A percentile compares a stretch with the other conserved stretches of the same genome.
phyloP scores from a whole-genome alignment of 2,888 invertebrate genomes.

The Alentia gelatinosa region DNA sequence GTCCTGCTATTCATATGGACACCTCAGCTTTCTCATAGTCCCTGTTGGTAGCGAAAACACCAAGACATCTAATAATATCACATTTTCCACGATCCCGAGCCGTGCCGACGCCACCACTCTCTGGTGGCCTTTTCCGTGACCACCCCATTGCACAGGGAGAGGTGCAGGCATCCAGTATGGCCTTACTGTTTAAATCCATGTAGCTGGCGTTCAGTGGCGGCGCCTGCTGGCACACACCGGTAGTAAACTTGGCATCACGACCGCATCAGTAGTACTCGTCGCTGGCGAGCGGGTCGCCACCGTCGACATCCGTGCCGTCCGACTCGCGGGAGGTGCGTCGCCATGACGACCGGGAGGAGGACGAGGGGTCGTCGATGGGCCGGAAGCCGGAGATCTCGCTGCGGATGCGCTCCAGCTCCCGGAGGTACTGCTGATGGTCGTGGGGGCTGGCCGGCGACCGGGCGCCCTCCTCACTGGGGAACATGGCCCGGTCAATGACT shows the following conservation, averaged over 20 bases:
- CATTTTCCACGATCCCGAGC: not conserved
- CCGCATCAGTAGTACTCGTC: slow-evolving; percentile 41
- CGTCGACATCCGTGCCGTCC: not conserved
- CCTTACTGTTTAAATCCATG: not conserved
- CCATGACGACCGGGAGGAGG: slow-evolving; percentile 15
- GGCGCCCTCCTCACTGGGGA: slow-evolving; percentile 69
- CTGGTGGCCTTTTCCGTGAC: no score
- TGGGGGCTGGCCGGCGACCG: slow-evolving; percentile 66
- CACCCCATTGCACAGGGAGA: no score
- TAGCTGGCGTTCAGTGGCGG: no score
- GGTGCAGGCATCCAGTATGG: no score
- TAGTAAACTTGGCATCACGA: no score
- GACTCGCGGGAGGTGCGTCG: not conserved
- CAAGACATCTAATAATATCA: not conserved
- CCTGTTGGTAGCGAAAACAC: not conserved
- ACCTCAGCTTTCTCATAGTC: not conserved
- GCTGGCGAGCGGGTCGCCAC: slow-evolving; percentile 4
- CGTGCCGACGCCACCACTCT: not conserved
- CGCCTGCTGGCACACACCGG: no score
- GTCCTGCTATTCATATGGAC: not conserved
- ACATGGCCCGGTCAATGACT: slow-evolving; percentile 75
- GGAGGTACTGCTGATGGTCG: slow-evolving; percentile 74
- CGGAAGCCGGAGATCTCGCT: slow-evolving; percentile 77
- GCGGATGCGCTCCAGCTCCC: slow-evolving; percentile 76
- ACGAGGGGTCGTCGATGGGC: slow-evolving; percentile 70